Percentiles rank a stretch among this genome's conserved stretches.
Conservation (phyloP, 2,888 invertebrate species). For the Drosophila multiciliata region DNA sequence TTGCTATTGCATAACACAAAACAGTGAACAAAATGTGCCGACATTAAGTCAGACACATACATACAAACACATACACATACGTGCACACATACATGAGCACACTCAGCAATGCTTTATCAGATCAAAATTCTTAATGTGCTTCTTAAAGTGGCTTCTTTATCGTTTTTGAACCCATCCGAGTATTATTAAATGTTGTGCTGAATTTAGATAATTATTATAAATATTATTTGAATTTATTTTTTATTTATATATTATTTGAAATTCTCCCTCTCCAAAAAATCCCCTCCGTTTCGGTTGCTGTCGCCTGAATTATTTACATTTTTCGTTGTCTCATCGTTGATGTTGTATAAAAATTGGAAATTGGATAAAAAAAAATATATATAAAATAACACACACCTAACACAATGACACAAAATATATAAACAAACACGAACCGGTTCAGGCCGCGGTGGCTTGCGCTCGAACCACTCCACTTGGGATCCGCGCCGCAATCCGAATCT, state of each 20-base stretch:
- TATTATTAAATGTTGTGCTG: slow-evolving; percentile 81
- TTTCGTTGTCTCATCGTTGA: slow-evolving; percentile 58
- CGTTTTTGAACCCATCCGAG: slow-evolving; percentile 37
- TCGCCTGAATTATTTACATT: slow-evolving; percentile 52
- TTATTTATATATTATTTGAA: slow-evolving; percentile 41
- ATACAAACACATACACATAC: slow-evolving; percentile 21
- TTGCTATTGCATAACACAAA: slow-evolving; percentile 63
- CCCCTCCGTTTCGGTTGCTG: slow-evolving; percentile 63
- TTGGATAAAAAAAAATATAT: slow-evolving; percentile 51
- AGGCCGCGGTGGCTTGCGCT: slow-evolving; percentile 84
- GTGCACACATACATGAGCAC: not conserved
- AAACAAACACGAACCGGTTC: slow-evolving; percentile 46
- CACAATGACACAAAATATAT: slow-evolving; percentile 29
- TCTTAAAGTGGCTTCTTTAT: slow-evolving; percentile 58
- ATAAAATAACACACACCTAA: slow-evolving; percentile 34
- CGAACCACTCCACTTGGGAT: slow-evolving; percentile 93
- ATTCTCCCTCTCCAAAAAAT: slow-evolving; percentile 29
- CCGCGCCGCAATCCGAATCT: slow-evolving; percentile 91
- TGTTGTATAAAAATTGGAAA: slow-evolving; percentile 77
- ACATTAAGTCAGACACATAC: slow-evolving; percentile 18
- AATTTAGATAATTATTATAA: slow-evolving; percentile 70
- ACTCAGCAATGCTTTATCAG: slow-evolving; percentile 62
- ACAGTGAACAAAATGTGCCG: slow-evolving; percentile 15
- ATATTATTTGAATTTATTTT: slow-evolving; percentile 10
- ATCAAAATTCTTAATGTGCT: slow-evolving; percentile 66